A percentile compares a stretch with the other conserved stretches of the same genome.
These are phyloP conservation scores for Pelvicachromis taeniatus DNA, from an alignment of 2,113 vertebrate genomes.

Conservation along the genomic window DNA sequence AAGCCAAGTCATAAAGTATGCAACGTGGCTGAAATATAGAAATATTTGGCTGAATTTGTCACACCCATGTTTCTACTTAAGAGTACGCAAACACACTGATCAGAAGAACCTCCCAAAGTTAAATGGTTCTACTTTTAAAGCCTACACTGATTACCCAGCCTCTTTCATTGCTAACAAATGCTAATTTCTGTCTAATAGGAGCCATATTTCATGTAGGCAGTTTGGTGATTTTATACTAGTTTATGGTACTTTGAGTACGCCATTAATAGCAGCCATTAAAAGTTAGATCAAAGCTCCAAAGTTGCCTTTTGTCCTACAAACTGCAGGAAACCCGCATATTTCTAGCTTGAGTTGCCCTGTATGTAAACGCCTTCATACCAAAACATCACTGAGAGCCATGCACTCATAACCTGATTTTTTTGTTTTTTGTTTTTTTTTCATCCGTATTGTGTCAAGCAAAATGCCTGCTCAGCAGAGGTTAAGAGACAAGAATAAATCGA, in stretches of 20 bases:
- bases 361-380: background rate
- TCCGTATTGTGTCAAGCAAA: background rate
- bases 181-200: background rate
- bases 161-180: background rate
- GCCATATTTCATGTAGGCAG: background rate
- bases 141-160: background rate
- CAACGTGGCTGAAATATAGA: background rate
- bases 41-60: background rate
- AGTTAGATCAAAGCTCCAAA: background rate
- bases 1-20: background rate
- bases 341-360: background rate
- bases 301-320: background rate
- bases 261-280: background rate
- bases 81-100: background rate
- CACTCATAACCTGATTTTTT: background rate
- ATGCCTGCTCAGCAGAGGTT: background rate
- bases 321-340: background rate
- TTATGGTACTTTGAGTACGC: background rate
- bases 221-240: background rate
- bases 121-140: background rate
- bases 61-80: background rate
- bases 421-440: fast-evolving
- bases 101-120: background rate
- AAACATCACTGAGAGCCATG: background rate
- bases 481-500: background rate